phyloP scores from a whole-genome alignment of 2,888 invertebrate genomes.

The Agriotes lineatus region DNA sequence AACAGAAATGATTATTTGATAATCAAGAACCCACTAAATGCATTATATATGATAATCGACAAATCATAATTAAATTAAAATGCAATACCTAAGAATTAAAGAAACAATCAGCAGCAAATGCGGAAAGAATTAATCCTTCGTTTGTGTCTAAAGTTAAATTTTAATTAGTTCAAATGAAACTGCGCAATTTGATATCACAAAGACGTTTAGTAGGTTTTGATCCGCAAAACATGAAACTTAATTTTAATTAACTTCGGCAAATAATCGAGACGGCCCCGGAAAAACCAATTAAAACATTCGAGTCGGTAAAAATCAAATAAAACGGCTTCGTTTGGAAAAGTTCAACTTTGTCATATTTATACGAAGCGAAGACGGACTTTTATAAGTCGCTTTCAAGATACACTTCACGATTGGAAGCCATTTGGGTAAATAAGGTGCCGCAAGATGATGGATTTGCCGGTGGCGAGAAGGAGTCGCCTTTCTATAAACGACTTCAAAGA shows the following conservation, averaged over 20 bases:
- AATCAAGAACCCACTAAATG: no score
- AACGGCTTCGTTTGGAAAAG: neutral
- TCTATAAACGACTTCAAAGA: neutral
- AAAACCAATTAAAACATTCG: slow-evolving; percentile 9
- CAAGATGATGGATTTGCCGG: neutral
- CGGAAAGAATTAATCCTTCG: no score
- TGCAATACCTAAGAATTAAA: no score
- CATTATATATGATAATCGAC: no score
- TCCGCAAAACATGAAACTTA: neutral
- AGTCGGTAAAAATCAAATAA: slow-evolving; percentile 4
- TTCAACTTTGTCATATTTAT: neutral
- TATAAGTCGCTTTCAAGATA: slow-evolving; percentile 2
- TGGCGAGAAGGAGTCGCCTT: neutral
- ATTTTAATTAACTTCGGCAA: neutral
- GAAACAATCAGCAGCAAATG: no score
- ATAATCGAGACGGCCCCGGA: neutral
- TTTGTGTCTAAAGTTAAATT: no score
- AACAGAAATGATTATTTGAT: no score
- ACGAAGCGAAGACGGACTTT: neutral
- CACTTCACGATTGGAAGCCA: neutral
- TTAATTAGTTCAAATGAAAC: neutral
- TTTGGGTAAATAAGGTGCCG: neutral
- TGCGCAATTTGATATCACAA: neutral
- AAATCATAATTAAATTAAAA: no score
- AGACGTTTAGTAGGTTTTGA: neutral